A percentile compares a stretch with the other conserved stretches of the same genome.
Conservation (phyloP, 2,888 invertebrate species). For the Trichacis sp. region DNA sequence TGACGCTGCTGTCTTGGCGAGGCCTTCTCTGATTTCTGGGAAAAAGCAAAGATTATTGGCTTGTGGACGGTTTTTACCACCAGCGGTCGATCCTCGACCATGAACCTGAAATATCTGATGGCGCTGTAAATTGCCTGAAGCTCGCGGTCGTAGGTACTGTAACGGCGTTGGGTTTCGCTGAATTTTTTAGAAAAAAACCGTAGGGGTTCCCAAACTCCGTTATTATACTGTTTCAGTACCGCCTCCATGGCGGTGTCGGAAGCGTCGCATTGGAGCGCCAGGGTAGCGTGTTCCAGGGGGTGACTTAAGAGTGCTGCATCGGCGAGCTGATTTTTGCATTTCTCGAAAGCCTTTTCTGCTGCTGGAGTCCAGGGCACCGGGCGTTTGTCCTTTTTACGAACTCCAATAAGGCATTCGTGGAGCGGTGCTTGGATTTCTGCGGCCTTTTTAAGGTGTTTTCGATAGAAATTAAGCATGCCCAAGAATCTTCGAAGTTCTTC, state of each 20-base stretch:
- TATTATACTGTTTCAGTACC: conserved; percentile 42
- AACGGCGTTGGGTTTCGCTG: too few species aligned
- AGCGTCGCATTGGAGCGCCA: conserved; percentile 35
- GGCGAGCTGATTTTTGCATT: conserved; percentile 25
- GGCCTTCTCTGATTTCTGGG: conserved; percentile 16
- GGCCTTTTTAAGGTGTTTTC: conserved; percentile 59
- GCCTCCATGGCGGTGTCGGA: conserved; percentile 47
- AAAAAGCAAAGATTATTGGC: conserved; percentile 18
- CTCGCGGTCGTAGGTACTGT: conserved; percentile 26
- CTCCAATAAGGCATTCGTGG: conserved; percentile 29
- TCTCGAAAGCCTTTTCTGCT: conserved; percentile 23
- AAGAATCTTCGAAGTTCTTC: conserved; percentile 57
- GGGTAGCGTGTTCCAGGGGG: conserved; percentile 22
- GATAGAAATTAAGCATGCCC: conserved; percentile 62
- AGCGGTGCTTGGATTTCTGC: too few species aligned
- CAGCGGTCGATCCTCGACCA: conserved; percentile 24
- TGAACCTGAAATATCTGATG: conserved; percentile 20
- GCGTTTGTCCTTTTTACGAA: conserved; percentile 8
- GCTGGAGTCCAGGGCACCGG: too few species aligned
- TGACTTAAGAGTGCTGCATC: conserved; percentile 30
- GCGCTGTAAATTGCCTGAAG: too few species aligned
- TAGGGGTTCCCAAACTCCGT: conserved; percentile 13
- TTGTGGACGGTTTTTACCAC: conserved; percentile 25
- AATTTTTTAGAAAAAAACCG: too few species aligned
- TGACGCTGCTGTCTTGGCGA: conserved; percentile 30